phyloP scores from a whole-genome alignment of 1,140 invertebrate species.

The Ceratitis capitata region DNA sequence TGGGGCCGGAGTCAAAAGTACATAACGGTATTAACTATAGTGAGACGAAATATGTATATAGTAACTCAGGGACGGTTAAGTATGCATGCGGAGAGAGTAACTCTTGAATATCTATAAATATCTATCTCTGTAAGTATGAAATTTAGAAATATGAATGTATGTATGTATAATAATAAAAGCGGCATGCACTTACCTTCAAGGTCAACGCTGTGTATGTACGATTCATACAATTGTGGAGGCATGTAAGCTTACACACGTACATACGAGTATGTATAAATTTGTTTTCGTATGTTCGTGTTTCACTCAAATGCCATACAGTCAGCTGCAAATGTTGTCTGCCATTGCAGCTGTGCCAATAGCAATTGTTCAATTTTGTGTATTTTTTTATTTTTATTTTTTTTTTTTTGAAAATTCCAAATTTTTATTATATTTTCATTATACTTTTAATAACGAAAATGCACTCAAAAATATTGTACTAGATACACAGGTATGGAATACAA shows the following conservation, averaged over 20 bases:
- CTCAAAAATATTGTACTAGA: no score
- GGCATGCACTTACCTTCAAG: slow-evolving; percentile 29
- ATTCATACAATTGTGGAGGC: background rate
- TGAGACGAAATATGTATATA: no score
- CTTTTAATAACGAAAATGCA: background rate
- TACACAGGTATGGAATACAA: no score
- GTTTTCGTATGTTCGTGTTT: background rate
- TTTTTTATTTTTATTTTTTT: background rate
- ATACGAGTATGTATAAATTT: background rate
- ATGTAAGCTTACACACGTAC: no score
- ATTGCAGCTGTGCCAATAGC: slow-evolving; percentile 8
- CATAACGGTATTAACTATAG: no score
- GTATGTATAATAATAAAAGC: slow-evolving; percentile 10
- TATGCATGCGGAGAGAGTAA: no score
- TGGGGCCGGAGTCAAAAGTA: slow-evolving; percentile 8
- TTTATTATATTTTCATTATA: no score
- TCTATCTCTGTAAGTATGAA: no score
- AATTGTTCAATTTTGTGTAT: slow-evolving; percentile 16
- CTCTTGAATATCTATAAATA: no score
- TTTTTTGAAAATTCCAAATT: no score
- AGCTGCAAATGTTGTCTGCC: background rate
- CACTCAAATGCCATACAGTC: background rate
- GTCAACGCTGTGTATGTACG: slow-evolving; percentile 15
- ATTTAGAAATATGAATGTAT: background rate
- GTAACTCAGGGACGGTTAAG: no score